phyloP scores from a whole-genome alignment of 2,888 invertebrate species.

The Tiliacea aurago region DNA sequence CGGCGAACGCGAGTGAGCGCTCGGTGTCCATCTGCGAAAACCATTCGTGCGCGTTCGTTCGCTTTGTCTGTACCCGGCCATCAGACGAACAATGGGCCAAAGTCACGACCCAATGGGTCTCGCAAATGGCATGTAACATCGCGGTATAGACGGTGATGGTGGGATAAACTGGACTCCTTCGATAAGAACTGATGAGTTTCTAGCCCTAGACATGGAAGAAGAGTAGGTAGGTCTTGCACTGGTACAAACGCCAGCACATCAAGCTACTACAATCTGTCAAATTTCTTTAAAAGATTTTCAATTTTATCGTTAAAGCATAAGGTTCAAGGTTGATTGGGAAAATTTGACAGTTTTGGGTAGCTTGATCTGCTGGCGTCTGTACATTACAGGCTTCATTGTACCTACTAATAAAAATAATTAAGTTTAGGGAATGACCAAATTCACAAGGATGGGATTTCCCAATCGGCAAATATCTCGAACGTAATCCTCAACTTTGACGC shows the following conservation, averaged over 20 bases:
- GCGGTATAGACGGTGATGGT: neutral
- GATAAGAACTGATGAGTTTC: neutral
- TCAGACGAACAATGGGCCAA: neutral
- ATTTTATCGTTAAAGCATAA: no score
- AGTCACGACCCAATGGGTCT: neutral
- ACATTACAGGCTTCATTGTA: neutral
- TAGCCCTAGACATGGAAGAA: neutral
- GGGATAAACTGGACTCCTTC: neutral
- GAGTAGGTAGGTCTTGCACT: no score
- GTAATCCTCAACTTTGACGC: no score
- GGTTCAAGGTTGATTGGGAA: no score
- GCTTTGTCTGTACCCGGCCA: neutral
- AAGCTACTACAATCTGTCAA: no score
- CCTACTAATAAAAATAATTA: neutral
- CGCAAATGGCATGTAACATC: neutral
- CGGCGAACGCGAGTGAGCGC: neutral
- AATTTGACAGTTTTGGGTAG: no score
- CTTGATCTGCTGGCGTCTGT: no score
- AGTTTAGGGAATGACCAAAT: neutral
- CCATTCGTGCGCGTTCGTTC: neutral
- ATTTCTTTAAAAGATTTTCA: no score
- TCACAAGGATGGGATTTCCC: neutral
- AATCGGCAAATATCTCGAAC: neutral
- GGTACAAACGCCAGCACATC: no score
- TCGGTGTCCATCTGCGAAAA: neutral